Base-by-base conservation (phyloP, 1,140 invertebrate genomes). In the Tribolium madens region DNA sequence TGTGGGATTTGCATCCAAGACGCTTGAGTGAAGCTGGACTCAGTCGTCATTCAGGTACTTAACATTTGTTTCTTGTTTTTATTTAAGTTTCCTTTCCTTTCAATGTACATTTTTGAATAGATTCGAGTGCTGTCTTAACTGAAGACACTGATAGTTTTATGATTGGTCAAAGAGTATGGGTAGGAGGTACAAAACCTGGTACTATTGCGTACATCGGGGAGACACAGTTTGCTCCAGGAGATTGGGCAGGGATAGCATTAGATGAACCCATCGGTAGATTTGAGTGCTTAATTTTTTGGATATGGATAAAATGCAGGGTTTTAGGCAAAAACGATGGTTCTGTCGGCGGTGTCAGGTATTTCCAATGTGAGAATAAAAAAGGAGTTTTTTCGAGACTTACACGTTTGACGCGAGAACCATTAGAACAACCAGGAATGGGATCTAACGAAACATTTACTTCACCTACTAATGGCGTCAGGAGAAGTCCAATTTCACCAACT, bases 121-220 rank as follows among this genome's bases (percentile, higher is more conserved):
- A 95, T 91, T 93, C 92, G 83, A 94, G 93, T 86, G 89, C 93
- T 18, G 89, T 96, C 79, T 88, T 96, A 83, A 96, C 95, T 21
- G 94, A 95, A 86, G 94, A 96, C 85, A 96, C 95, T 4, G 95
- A 97, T 88, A 96, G 95, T 87, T 98, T 98, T 86, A 98, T 97
- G 81, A 96, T 98, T 83, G 97, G 97, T 46, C 95, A 99, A 84
- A 89, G 93, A 79, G 94, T 99, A 80, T 99, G 94, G 93, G 97
- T 99, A 26, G 96, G 96, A 83, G 97, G 97, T 36, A 93, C 92
- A n/a, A 98, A 98, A 84, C 93, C 96, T 2, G 98, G 97, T 21
- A 91, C 92, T 82, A 98, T 99, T 79, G 96, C 97, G 18, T 99
- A 95, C 86, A 97, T 99, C 76, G 98, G 98, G n/a, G 97, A 98